Evolutionary conservation across 2,113 vertebrate genomes (phyloP), one percentile per base, ranked within the genome.

Genomic region (Embiotoca jacksoni): DNA sequence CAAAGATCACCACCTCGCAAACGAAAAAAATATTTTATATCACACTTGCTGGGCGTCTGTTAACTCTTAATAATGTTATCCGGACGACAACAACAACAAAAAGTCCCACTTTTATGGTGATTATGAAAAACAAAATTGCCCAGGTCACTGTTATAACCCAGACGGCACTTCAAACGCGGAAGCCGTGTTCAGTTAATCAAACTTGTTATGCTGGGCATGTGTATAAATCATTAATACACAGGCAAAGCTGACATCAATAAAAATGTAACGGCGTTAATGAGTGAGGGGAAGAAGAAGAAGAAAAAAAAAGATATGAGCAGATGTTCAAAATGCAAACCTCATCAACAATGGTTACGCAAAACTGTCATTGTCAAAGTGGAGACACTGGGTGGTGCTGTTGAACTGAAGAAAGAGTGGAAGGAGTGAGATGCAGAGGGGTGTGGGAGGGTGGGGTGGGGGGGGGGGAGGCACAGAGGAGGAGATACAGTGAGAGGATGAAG

Each of bases 361-460:
- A 37, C 1, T 4, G 35, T 4, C 4, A 7, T 70, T 7, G 5
- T 0, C 0, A 1, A 23, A 0, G 0, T 0, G 0, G 0, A 1
- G 70, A n/a, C 94, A 88, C 92, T 16, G 62, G 91, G 85, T 81
- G 92, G 92, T 31, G 88, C 74, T 94, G 91, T 93, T 91, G 90
- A 85, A 63, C 82, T 71, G 64, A 3, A 14, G 44, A 82, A 70
- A 44, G 7, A 13, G 50, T 13, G 14, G 16, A 33, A 3, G 52
- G 30, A 9, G 67, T 11, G 64, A 16, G 49, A 16, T 30, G 15
- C 3, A 46, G 32, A 31, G 64, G 64, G 5, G 53, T 1, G 0
- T 56, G 70, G 31, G 53, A 64, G 76, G 65, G 68, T 64, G 56
- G 39, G 41, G 70, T 47, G 32, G 65, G 68, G 68, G 56, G 39